Percentiles rank a stretch among this genome's conserved stretches.
Conservation (phyloP, 2,888 invertebrate genomes). For the Eupithecia inturbata region DNA sequence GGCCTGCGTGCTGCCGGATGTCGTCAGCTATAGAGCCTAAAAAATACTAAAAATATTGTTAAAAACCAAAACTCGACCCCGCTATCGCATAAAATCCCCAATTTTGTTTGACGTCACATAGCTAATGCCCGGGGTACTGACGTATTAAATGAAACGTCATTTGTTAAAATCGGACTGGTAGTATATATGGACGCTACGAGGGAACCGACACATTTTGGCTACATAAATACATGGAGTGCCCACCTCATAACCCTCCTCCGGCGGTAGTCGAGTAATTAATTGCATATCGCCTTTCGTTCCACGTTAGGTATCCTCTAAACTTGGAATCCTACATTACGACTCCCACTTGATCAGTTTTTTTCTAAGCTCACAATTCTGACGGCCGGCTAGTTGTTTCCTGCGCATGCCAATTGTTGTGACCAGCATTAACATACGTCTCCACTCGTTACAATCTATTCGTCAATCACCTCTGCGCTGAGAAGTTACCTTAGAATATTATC, state of each 20-base stretch:
- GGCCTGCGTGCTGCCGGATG: background rate
- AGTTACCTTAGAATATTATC: slow-evolving; percentile 19
- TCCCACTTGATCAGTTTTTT: slow-evolving; percentile 4
- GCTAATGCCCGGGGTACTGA: no score
- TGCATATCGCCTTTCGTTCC: background rate
- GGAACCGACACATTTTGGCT: no score
- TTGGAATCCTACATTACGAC: background rate
- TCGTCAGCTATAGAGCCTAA: background rate
- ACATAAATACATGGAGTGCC: no score
- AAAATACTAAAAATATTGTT: background rate
- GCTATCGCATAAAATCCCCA: no score
- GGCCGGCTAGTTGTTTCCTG: slow-evolving; percentile 27
- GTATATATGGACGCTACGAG: no score
- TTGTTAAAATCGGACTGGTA: no score
- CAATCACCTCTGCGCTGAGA: slow-evolving; percentile 34
- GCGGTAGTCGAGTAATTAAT: no score
- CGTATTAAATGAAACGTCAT: no score
- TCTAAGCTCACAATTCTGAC: slow-evolving; percentile 8
- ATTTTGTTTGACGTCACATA: no score
- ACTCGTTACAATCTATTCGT: slow-evolving; percentile 37
- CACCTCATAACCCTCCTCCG: no score
- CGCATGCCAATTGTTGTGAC: slow-evolving; percentile 30
- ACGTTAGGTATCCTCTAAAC: background rate
- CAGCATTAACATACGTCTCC: slow-evolving; percentile 43
- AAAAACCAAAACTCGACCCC: no score